phyloP scores from a whole-genome alignment of 2,113 vertebrate genomes.

The Noctilio leporinus region DNA sequence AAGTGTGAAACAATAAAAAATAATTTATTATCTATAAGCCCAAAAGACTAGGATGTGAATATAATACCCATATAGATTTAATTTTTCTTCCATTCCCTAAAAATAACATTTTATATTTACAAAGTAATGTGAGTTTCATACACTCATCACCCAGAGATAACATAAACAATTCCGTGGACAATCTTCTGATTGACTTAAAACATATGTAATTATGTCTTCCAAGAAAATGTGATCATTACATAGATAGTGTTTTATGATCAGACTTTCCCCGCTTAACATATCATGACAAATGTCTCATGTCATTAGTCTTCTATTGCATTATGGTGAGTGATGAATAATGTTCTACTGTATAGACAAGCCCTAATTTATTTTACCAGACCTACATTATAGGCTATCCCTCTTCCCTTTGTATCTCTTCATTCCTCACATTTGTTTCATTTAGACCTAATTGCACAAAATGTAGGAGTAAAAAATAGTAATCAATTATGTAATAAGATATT shows the following conservation, averaged over 20 bases:
- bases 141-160: background rate
- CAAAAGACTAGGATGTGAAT: background rate
- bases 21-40: background rate
- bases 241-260: background rate
- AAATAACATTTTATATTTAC: slow-evolving; percentile 23
- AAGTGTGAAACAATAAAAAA: background rate
- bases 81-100: background rate
- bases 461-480: background rate
- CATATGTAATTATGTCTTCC: background rate
- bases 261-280: background rate
- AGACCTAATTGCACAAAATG: background rate
- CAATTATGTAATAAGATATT: background rate
- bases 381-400: background rate
- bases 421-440: background rate
- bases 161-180: background rate
- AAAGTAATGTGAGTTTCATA: background rate
- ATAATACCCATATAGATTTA: background rate
- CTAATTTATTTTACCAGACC: slow-evolving; percentile 3
- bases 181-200: background rate
- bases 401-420: background rate
- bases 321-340: background rate
- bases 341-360: background rate
- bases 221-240: slow-evolving; percentile 21
- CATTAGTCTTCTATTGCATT: slow-evolving; percentile 12
- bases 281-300: background rate